Evolutionary conservation across 2,888 invertebrate genomes (phyloP).

Genomic region (Eupithecia centaureata): DNA sequence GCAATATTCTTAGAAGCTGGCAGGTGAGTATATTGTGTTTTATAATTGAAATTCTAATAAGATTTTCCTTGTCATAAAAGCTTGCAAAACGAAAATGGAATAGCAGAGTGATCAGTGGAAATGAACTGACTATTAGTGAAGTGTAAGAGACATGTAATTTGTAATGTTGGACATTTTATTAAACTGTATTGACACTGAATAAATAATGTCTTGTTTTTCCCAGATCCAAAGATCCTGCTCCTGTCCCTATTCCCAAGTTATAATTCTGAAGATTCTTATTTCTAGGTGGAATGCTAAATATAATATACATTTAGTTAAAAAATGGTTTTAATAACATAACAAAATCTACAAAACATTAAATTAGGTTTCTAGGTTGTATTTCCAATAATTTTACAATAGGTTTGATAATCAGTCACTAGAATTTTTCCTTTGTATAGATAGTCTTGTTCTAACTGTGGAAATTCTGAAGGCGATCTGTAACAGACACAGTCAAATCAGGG

Average conservation of each 20-base stretch:
- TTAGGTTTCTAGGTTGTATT: conserved; percentile 35
- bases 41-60: conserved; percentile 51
- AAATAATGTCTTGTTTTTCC: conserved; percentile 56
- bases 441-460: conserved; percentile 66
- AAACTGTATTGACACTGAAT: conserved; percentile 62
- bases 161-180: conserved; percentile 62
- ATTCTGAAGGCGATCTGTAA: conserved; percentile 61
- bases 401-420: conserved; percentile 75
- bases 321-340: conserved; percentile 15
- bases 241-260: conserved; percentile 58
- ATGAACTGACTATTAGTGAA: conserved; percentile 62
- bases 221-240: conserved; percentile 77
- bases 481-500: not conserved
- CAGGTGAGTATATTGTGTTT: conserved; percentile 57
- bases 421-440: conserved; percentile 75
- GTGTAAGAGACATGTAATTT: conserved; percentile 61
- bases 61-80: conserved; percentile 73
- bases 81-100: conserved; percentile 78
- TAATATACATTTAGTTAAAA: conserved; percentile 17
- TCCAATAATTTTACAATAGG: conserved; percentile 75
- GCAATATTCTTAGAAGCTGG: conserved; percentile 12
- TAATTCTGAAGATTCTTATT: conserved; percentile 12
- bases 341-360: not conserved
- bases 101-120: conserved; percentile 69
- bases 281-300: not conserved